A percentile compares a stretch with the other conserved stretches of the same genome.
These are phyloP conservation scores for Morone chrysops DNA, from an alignment of 2,113 vertebrate species.

Conservation along the genomic window DNA sequence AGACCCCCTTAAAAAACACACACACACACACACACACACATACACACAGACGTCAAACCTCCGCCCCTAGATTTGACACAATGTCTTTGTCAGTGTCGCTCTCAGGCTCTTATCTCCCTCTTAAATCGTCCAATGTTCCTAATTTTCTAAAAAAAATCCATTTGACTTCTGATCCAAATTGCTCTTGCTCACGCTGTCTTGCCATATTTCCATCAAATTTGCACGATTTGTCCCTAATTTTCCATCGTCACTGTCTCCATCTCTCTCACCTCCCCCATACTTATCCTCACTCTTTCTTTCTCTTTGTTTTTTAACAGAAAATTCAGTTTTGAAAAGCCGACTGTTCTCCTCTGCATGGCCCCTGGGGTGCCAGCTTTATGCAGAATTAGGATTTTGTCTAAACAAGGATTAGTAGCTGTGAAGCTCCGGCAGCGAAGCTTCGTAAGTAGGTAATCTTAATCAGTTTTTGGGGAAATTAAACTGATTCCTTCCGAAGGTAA, in stretches of 20 bases:
- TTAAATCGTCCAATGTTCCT: slow-evolving; percentile 47
- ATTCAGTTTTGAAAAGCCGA: background rate
- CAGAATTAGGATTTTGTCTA: slow-evolving; percentile 28
- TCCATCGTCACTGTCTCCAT: background rate
- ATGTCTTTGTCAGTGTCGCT: slow-evolving; percentile 44
- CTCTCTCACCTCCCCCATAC: background rate
- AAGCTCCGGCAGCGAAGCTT: slow-evolving; percentile 14
- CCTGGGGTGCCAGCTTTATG: slow-evolving; percentile 1
- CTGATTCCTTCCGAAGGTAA: background rate
- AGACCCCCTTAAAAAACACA: slow-evolving; percentile 34
- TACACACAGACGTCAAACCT: slow-evolving; percentile 23
- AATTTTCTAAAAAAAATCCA: slow-evolving; percentile 50
- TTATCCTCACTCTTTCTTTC: background rate
- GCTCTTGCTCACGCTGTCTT: background rate
- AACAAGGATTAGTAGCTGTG: slow-evolving; percentile 25
- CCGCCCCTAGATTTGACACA: slow-evolving; percentile 23
- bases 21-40: slow-evolving; percentile 17
- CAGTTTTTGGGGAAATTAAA: slow-evolving; percentile 39
- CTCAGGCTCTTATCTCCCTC: slow-evolving; percentile 40
- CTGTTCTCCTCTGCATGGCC: background rate
- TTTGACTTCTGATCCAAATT: slow-evolving; percentile 54
- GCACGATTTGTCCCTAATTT: slow-evolving; percentile 26
- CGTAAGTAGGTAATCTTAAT: slow-evolving; percentile 31
- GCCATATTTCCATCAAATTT: slow-evolving; percentile 26
- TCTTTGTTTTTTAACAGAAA: slow-evolving; percentile 29